Conservation (phyloP, 1,140 invertebrate species). For the Lepidurus arcticus region DNA sequence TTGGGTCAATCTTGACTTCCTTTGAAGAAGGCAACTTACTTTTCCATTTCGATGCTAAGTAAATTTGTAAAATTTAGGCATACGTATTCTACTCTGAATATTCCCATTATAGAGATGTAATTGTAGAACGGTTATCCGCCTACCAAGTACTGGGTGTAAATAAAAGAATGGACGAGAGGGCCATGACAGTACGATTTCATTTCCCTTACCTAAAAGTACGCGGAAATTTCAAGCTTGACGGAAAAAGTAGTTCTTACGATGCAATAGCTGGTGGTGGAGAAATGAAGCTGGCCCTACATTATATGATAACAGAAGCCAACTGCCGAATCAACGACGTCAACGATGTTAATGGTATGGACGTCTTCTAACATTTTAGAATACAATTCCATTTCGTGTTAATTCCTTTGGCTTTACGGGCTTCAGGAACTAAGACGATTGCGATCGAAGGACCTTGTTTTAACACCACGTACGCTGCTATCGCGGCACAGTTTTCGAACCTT, state of each 20-base stretch:
- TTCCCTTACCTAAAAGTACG: neutral
- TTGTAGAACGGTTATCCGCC: neutral
- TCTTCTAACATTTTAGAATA: too few species aligned
- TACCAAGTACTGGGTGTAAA: neutral
- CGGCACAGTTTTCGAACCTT: neutral
- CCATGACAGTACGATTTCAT: neutral
- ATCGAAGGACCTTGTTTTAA: neutral
- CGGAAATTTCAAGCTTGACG: neutral
- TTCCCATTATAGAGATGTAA: neutral
- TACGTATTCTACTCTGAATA: neutral
- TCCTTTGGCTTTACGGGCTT: neutral
- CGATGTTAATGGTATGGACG: neutral
- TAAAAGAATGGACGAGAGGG: neutral
- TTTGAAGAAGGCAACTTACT: neutral
- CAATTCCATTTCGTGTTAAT: neutral
- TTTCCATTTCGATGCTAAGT: neutral
- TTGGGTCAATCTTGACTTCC: neutral
- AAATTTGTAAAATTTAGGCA: neutral
- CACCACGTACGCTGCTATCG: neutral
- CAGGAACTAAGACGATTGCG: neutral
- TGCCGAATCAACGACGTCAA: neutral
- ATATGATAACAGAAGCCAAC: neutral
- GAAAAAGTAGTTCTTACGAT: neutral
- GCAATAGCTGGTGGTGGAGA: neutral
- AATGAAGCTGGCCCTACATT: neutral